Evolutionary conservation across 2,113 vertebrate species (phyloP), one percentile per base, ranked within the genome.

Genomic region (Oophaga pumilio): DNA sequence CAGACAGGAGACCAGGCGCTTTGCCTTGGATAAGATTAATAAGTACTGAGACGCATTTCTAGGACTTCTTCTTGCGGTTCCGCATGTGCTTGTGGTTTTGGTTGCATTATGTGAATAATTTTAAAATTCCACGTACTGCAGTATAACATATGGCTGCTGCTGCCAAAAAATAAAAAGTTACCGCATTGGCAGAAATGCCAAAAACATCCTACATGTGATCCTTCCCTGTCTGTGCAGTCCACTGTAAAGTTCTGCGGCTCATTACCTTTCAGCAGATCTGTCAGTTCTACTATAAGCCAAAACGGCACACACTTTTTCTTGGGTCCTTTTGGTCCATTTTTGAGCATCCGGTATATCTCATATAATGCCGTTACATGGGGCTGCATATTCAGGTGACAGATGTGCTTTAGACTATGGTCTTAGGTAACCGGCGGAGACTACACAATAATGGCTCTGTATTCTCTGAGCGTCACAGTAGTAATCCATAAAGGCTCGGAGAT

Each of bases 401-500:
- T 62, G 62, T 62, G 8, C 62, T 18, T 0, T 13, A 18, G 18
- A 73, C 69, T 10, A 18, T 2, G 18, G 17, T 43, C 28, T 43
- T 73, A 14, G 77, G 8, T 26, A 53, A 8, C n/a, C 2, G 14
- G 52, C 77, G 12, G 56, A 6, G 24, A 22, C 17, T 20, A 0
- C 33, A 50, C 71, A 22, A 22, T 50, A 74, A 74, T 49, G 33
- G 22, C 17, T 80, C 53, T 59, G 24, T 80, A 33, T 80, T 28
- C 53, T 80, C 26, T 33, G 24, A 80, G 77, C 53, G 28, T 80
- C 56, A 52, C 49, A 77, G 24, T 77, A 77, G 14, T 17, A 77
- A 77, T 77, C 76, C 77, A 80, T 59, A 80, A 59, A 28, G 53
- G 28, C 26, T 9, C 10, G 5, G n/a, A 57, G 53, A 80, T 80